Evolutionary conservation across 2,888 invertebrate species (phyloP).

Genomic region (Tromatobia lineatoria): DNA sequence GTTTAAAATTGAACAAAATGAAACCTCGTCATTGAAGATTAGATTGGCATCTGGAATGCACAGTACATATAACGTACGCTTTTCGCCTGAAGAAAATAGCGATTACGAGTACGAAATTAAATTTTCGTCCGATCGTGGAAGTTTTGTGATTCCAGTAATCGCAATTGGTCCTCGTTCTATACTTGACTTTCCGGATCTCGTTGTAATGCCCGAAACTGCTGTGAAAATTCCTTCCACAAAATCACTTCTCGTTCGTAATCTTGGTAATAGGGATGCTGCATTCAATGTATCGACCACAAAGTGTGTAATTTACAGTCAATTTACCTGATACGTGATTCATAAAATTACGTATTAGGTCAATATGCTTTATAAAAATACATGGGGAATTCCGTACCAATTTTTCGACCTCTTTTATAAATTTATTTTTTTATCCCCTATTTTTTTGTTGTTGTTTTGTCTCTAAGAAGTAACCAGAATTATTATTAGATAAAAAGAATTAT

Average conservation of each 20-base stretch:
- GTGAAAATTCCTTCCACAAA: conserved; percentile 86
- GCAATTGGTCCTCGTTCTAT: conserved; percentile 87
- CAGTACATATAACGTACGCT: conserved; percentile 88
- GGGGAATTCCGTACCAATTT: no score
- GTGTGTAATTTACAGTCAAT: conserved; percentile 77
- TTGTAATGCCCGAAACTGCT: conserved; percentile 86
- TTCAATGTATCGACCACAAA: conserved; percentile 85
- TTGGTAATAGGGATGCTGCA: conserved; percentile 86
- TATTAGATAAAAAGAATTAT: no score
- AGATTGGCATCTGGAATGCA: conserved; percentile 91
- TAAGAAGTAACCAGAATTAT: no score
- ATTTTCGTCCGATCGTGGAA: conserved; percentile 87
- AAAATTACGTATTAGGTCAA: no score
- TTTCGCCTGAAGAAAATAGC: conserved; percentile 87
- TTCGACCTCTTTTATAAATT: no score
- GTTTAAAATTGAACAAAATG: conserved; percentile 86
- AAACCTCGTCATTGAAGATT: conserved; percentile 83
- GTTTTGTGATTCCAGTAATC: conserved; percentile 88
- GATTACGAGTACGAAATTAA: conserved; percentile 87
- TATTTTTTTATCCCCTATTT: no score
- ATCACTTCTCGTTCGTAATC: conserved; percentile 87
- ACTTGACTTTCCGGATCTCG: conserved; percentile 88
- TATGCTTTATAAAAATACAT: neutral
- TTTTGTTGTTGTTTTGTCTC: no score
- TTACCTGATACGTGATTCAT: neutral